phyloP scores from a whole-genome alignment of 2,797 vertebrate genomes.

The Jordanella pulchra region DNA sequence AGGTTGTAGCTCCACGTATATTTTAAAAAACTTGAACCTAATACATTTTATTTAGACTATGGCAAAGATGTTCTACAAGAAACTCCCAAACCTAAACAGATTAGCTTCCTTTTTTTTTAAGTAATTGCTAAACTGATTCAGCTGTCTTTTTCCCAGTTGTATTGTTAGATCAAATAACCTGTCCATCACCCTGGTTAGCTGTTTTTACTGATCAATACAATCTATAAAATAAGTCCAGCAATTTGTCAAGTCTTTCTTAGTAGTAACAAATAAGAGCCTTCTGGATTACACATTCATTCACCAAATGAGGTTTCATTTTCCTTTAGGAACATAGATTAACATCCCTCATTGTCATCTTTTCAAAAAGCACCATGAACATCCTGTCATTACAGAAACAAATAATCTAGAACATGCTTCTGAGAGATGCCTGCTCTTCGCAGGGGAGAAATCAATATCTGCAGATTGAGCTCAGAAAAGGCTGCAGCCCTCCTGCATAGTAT shows the following conservation, averaged over 20 bases:
- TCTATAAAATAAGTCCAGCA: conserved; percentile 38
- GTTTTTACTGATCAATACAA: conserved; percentile 42
- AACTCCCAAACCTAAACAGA: conserved; percentile 14
- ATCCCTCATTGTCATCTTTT: conserved; percentile 11
- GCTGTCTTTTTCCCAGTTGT: conserved; percentile 39
- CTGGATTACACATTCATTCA: not conserved
- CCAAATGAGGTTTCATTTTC: conserved; percentile 3
- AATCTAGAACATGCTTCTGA: conserved; percentile 40
- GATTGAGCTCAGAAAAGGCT: conserved; percentile 28
- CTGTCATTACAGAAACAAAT: conserved; percentile 43
- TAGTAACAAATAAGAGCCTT: conserved; percentile 10
- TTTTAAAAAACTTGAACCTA: not conserved
- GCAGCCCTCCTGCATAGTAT: conserved; percentile 15
- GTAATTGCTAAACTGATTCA: conserved; percentile 45
- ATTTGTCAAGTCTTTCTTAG: conserved; percentile 35
- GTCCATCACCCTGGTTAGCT: conserved; percentile 42
- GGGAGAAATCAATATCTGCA: conserved; percentile 51
- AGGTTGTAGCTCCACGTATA: conserved; percentile 3
- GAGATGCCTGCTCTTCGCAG: conserved; percentile 30
- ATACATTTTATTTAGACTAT: not conserved
- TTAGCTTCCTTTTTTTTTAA: conserved; percentile 31
- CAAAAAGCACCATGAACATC: conserved; percentile 33
- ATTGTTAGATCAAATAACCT: conserved; percentile 45
- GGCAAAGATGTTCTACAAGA: not conserved
- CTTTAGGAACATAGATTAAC: conserved; percentile 6